Evolutionary conservation across 2,797 vertebrate species (phyloP), one percentile per base, ranked within the genome.

Genomic region (Diceros bicornis): DNA sequence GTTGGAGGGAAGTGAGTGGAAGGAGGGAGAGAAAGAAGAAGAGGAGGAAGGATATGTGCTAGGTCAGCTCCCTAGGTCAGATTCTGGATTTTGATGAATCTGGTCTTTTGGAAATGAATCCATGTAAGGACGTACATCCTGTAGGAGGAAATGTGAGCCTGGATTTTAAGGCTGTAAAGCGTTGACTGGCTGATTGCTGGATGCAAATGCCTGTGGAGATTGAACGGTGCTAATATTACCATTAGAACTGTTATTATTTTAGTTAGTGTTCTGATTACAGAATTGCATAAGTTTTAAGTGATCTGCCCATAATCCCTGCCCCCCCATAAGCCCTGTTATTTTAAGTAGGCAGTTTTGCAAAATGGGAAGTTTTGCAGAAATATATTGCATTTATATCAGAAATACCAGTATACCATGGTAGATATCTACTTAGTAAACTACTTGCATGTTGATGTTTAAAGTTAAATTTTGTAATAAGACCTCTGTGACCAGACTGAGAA

Each of bases 301-400:
- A 11, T 77, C 34, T 69, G 50, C 57, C 34, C n/a, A 52, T 18
- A 18, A 20, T 79, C 57, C 3, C 18, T 37, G 11, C 23, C 12
- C 4, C 4, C 37, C 34, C 59, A 18, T 68, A 37, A 91, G n/a
- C 50, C 14, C 37, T 59, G 10, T 94, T 89, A 83, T 82, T 61
- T 96, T 86, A 61, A 74, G 52, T 44, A 37, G 62, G n/a, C 27
- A 92, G 0, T 69, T 96, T 87, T 87, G 21, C n/a, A 88, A 79
- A 86, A 84, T 69, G 52, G 71, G 37, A 74, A 77, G 37, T 82
- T 93, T 77, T 94, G 13, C 17, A 64, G 68, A 59, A 77, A 84
- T 66, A 5, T n/a, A 20, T 59, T 74, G 9, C 13, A 37, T 96
- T 96, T 90, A 25, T 66, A 82, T 72, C 55, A 91, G 81, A 93